Evolutionary conservation across 2,888 invertebrate genomes (phyloP).

Genomic region (Tetrapedia diversipes): DNA sequence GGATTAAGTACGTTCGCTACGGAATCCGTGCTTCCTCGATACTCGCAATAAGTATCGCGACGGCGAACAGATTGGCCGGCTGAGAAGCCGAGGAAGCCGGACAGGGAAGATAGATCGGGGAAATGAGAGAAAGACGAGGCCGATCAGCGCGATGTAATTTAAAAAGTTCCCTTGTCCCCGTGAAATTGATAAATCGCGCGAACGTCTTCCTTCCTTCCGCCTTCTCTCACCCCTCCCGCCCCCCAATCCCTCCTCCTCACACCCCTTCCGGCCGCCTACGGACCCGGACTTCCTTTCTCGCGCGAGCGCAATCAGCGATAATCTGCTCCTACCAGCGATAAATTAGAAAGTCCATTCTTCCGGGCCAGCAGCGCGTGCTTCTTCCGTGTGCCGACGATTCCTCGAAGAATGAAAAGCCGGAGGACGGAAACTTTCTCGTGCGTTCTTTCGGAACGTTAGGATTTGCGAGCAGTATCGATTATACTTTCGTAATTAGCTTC

Average conservation of each 20-base stretch:
- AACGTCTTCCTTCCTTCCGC: conserved; percentile 56
- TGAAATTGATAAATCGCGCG: conserved; percentile 80
- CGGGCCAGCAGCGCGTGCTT: neutral
- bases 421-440: no score
- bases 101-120: conserved; percentile 49
- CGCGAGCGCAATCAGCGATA: conserved; percentile 71
- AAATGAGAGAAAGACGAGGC: conserved; percentile 68
- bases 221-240: neutral
- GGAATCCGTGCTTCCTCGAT: conserved; percentile 51
- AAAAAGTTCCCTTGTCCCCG: conserved; percentile 76
- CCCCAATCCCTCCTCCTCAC: neutral
- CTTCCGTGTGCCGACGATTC: neutral
- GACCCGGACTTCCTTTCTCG: conserved; percentile 19
- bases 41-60: conserved; percentile 74
- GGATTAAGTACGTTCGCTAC: conserved; percentile 69
- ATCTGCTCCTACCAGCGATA: conserved; percentile 72
- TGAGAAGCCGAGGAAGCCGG: conserved; percentile 9
- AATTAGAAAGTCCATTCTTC: conserved; percentile 74
- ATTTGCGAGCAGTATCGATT: no score
- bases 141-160: conserved; percentile 78
- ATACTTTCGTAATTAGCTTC: no score
- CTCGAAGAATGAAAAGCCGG: no score
- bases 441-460: no score
- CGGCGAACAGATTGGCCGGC: conserved; percentile 49
- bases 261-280: neutral